A percentile compares a stretch with the other conserved stretches of the same genome.
phyloP scores from a whole-genome alignment of 1,140 invertebrate species.

The Eueides isabella region DNA sequence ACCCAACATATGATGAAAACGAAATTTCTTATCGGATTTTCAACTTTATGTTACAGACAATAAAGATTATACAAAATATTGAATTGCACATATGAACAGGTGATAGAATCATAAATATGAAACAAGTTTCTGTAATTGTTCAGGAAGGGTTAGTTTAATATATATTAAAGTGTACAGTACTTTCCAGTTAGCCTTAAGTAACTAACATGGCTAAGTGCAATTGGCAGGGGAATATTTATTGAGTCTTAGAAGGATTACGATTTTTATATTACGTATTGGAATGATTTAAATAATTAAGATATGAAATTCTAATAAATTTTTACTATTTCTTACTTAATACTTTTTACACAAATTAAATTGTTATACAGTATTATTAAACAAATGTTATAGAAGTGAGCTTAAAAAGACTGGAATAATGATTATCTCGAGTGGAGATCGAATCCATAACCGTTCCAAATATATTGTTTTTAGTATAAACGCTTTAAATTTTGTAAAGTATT shows the following conservation, averaged over 20 bases:
- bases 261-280: neutral
- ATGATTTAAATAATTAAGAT: too few relatives aligned
- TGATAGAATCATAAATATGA: constrained; percentile 28
- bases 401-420: too few relatives aligned
- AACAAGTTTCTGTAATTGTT: constrained; percentile 46
- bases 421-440: too few relatives aligned
- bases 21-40: constrained; percentile 10
- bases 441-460: too few relatives aligned
- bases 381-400: too few relatives aligned
- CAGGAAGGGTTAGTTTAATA: constrained; percentile 39
- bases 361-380: too few relatives aligned
- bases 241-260: neutral
- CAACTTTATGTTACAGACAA: neutral
- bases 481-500: too few relatives aligned
- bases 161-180: constrained; percentile 21
- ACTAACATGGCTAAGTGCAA: neutral
- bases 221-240: neutral
- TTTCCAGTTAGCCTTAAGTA: constrained; percentile 13
- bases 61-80: neutral
- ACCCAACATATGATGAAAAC: constrained; percentile 15
- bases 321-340: too few relatives aligned
- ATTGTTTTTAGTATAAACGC: too few relatives aligned
- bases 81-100: constrained; percentile 1
- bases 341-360: too few relatives aligned
- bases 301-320: too few relatives aligned